Conservation (phyloP, 2,113 vertebrate species). For the Alligator mississippiensis region DNA sequence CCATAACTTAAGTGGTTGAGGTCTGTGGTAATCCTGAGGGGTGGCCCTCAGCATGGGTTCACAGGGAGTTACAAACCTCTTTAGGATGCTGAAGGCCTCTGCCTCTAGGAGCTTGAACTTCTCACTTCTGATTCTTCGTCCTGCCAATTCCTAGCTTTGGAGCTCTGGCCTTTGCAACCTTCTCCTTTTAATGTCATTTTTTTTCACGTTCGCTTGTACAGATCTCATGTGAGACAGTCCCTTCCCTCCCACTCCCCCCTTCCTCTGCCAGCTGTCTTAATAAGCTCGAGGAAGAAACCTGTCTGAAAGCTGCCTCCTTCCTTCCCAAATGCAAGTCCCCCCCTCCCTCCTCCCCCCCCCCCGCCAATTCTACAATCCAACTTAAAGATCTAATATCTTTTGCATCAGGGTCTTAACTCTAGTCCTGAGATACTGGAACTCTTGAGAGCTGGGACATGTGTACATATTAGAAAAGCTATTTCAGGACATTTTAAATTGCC, state of each 20-base stretch:
- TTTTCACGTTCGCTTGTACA: not conserved
- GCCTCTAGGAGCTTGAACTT: not conserved
- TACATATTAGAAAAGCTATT: not conserved
- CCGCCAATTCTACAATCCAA: not conserved
- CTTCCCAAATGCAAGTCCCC: not conserved
- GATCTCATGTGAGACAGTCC: not conserved
- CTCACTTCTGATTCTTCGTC: not conserved
- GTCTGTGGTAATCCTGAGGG: not conserved
- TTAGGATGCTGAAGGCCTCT: not conserved
- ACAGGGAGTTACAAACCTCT: not conserved
- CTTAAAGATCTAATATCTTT: not conserved
- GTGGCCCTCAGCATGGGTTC: not conserved
- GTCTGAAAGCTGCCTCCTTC: not conserved
- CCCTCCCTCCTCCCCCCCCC: not conserved
- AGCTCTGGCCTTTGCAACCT: not conserved
- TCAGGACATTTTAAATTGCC: not conserved
- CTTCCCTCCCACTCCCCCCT: not conserved
- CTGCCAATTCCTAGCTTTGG: not conserved
- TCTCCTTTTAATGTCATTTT: not conserved
- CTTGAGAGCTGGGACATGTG: not conserved
- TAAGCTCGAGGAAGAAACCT: not conserved
- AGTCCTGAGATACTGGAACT: not conserved
- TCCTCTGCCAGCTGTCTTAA: no score
- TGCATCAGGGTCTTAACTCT: not conserved
- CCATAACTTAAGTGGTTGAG: not conserved